Percentiles rank a stretch among this genome's conserved stretches.
Conservation (phyloP, 2,888 invertebrate species). For the Stegana nigrithorax region DNA sequence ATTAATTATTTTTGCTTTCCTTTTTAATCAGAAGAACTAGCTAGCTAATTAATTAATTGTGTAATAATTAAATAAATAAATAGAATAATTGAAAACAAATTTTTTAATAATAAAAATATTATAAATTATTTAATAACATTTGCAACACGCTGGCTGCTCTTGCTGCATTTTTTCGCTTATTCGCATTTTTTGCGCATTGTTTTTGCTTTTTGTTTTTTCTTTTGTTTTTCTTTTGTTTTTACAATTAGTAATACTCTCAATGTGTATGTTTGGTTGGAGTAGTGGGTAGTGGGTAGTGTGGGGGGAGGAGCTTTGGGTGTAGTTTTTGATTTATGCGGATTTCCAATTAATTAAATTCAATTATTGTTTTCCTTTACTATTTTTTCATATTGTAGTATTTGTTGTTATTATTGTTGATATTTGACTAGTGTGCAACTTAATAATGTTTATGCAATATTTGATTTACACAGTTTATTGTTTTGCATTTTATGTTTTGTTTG, state of each 20-base stretch:
- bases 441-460: constrained; percentile 41
- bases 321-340: constrained; percentile 28
- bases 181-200: not conserved
- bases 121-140: constrained; percentile 14
- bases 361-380: constrained; percentile 1
- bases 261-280: constrained; percentile 28
- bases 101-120: constrained; percentile 19
- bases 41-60: constrained; percentile 14
- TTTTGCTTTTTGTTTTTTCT: constrained; percentile 9
- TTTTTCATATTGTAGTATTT: constrained; percentile 12
- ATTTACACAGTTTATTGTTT: constrained; percentile 24
- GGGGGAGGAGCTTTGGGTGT: constrained; percentile 36
- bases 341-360: not conserved
- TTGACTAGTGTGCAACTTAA: constrained; percentile 59
- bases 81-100: constrained; percentile 17
- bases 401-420: constrained; percentile 6
- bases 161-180: not conserved
- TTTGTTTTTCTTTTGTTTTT: not conserved
- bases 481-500: not conserved
- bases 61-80: constrained; percentile 1
- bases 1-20: not conserved
- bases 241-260: constrained; percentile 44
- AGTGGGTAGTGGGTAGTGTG: not conserved
- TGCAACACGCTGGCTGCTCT: not conserved
- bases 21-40: constrained; percentile 1